Evolutionary conservation across 2,113 vertebrate species (phyloP).

Genomic region (Garra rufa): DNA sequence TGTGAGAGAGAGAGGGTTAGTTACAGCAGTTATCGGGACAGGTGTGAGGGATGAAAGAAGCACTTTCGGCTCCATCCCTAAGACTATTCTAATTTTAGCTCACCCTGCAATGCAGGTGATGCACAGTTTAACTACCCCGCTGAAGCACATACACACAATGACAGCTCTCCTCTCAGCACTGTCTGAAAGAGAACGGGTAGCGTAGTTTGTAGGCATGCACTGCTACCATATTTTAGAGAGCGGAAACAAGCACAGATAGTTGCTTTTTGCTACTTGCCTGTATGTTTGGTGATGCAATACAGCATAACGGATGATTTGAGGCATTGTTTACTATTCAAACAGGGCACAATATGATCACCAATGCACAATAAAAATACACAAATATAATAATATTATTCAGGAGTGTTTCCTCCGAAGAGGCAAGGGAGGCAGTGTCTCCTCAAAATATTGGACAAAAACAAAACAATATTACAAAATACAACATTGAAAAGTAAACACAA

Average conservation of each 20-base stretch:
- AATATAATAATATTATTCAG: too few species aligned
- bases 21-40: constrained; percentile 43
- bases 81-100: constrained; percentile 69
- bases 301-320: background rate
- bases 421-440: too few species aligned
- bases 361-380: background rate
- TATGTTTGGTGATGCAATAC: background rate
- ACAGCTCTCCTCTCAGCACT: constrained; percentile 13
- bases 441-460: too few species aligned
- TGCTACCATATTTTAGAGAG: background rate
- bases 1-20: constrained; percentile 1
- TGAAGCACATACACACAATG: background rate
- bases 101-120: constrained; percentile 69
- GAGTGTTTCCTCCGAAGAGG: too few species aligned
- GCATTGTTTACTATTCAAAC: background rate
- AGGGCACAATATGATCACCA: background rate
- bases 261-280: background rate
- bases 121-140: constrained; percentile 20
- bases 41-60: constrained; percentile 50
- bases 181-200: background rate
- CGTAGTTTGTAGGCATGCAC: background rate
- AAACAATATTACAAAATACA: too few species aligned
- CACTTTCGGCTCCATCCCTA: constrained; percentile 54
- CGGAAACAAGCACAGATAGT: background rate
- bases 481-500: too few species aligned